Evolutionary conservation across 2,797 vertebrate genomes (phyloP), one percentile per base, ranked within the genome.

Genomic region (Onychomys leucogaster): DNA sequence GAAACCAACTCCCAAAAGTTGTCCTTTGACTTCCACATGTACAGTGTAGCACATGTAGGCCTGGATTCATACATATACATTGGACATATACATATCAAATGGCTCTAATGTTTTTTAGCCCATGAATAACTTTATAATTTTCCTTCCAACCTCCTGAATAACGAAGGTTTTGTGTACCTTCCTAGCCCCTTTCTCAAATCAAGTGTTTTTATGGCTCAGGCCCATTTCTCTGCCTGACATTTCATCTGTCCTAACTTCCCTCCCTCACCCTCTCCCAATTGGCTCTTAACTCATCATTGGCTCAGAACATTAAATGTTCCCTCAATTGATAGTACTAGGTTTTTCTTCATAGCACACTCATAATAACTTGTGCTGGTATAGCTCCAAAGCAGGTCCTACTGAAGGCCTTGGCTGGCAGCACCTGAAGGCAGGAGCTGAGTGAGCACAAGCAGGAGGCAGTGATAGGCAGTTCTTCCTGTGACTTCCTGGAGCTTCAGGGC

Each of bases 41-140:
- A 7, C 77, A 80, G 34, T 57, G 52, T n/a, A 57, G 29, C 34
- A 80, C 34, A 81, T 23, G 17, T 34, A 80, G 19, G 17, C 49
- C 49, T n/a, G 77, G 17, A 55, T n/a, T 1, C 32, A 61, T 57
- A 41, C 57, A 61, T 16, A 41, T 25, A 37, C 55, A 34, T 55
- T 81, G 21, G 37, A 25, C 19, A 57, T 19, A 57, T 23, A 55
- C 49, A 23, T 5, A 34, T 4, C 4, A 61, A 73, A 52, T 80
- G 63, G 16, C 37, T 95, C 89, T 88, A 14, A 23, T 73, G 34
- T 37, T 69, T 90, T 80, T 93, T 71, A 71, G 13, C 4, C 43
- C 37, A 77, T 34, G 32, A 81, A 90, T 81, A 82, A 89, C 21
- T 89, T 95, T 59, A 55, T 94, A 91, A 94, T 5, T 88, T 88